Evolutionary conservation across 2,888 invertebrate genomes (phyloP).

Genomic region (Crossocerus cetratus): DNA sequence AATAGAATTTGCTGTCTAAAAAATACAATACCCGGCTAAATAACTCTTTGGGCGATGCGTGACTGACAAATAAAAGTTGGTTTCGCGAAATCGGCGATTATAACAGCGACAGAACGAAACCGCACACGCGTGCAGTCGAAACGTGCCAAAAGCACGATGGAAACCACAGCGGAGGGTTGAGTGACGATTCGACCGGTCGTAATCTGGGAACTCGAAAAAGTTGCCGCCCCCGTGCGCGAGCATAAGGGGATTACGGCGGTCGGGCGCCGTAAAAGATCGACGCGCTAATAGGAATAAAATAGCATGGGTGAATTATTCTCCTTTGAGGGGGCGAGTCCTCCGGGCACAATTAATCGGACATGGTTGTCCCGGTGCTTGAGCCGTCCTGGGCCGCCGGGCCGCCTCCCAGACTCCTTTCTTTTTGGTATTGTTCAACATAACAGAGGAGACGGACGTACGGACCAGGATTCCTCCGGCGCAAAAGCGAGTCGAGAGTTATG

Average conservation of each 20-base stretch:
- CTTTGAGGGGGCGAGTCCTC: constrained; percentile 59
- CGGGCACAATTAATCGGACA: constrained; percentile 66
- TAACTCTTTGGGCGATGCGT: too few relatives aligned
- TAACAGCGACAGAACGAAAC: too few relatives aligned
- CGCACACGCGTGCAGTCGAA: too few relatives aligned
- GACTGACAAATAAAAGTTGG: too few relatives aligned
- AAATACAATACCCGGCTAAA: too few relatives aligned
- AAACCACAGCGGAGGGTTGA: constrained; percentile 15
- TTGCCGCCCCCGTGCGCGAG: constrained; percentile 9
- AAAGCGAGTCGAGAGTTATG: constrained; percentile 38
- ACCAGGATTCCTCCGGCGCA: constrained; percentile 22
- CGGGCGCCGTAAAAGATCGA: background rate
- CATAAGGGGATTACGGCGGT: background rate
- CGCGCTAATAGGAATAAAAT: constrained; percentile 58
- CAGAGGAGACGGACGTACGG: constrained; percentile 24
- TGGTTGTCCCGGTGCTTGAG: constrained; percentile 46
- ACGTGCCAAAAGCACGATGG: too few relatives aligned
- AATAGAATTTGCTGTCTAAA: too few relatives aligned
- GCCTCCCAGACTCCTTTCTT: constrained; percentile 35
- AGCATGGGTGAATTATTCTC: constrained; percentile 61
- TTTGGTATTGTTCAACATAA: constrained; percentile 48
- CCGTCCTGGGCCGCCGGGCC: constrained; percentile 20
- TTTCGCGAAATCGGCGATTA: too few relatives aligned
- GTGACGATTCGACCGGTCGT: constrained; percentile 22
- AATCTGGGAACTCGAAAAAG: constrained; percentile 27